Percentiles rank a stretch among this genome's conserved stretches.
Conservation (phyloP, 1,140 invertebrate species). For the Procambarus clarkii region DNA sequence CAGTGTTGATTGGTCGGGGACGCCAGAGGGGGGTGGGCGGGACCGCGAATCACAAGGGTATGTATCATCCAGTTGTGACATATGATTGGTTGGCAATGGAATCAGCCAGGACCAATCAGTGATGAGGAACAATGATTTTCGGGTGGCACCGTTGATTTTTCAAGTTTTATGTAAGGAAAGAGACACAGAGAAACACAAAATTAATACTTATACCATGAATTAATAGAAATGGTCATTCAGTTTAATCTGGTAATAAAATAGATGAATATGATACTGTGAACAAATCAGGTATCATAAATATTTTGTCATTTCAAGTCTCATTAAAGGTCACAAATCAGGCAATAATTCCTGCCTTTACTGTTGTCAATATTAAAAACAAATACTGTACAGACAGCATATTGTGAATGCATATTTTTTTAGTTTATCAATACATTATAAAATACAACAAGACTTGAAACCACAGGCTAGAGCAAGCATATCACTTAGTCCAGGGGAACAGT, state of each 20-base stretch:
- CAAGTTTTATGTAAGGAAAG: slow-evolving; percentile 70
- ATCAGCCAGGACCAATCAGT: slow-evolving; percentile 65
- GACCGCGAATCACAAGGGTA: slow-evolving; percentile 61
- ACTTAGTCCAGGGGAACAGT: slow-evolving; percentile 67
- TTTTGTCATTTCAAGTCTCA: slow-evolving; percentile 64
- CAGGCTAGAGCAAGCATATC: slow-evolving; percentile 64
- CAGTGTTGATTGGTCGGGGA: slow-evolving; percentile 51
- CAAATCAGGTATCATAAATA: slow-evolving; percentile 65
- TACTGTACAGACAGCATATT: background rate
- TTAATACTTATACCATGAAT: slow-evolving; percentile 70
- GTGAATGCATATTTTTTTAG: background rate
- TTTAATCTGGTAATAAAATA: slow-evolving; percentile 68
- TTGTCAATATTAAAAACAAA: background rate
- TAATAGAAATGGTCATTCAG: slow-evolving; percentile 69
- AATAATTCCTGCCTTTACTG: background rate
- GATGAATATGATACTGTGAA: slow-evolving; percentile 67
- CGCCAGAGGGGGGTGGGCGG: slow-evolving; percentile 63
- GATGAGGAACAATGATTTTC: slow-evolving; percentile 67
- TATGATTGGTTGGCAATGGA: slow-evolving; percentile 62
- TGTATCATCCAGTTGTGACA: slow-evolving; percentile 68
- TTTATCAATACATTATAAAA: background rate
- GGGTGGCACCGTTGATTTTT: slow-evolving; percentile 68
- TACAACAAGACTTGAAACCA: slow-evolving; percentile 59
- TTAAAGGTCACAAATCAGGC: background rate
- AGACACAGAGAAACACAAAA: slow-evolving; percentile 71